Evolutionary conservation across 2,113 vertebrate species (phyloP).

Genomic region (Silurus asotus): DNA sequence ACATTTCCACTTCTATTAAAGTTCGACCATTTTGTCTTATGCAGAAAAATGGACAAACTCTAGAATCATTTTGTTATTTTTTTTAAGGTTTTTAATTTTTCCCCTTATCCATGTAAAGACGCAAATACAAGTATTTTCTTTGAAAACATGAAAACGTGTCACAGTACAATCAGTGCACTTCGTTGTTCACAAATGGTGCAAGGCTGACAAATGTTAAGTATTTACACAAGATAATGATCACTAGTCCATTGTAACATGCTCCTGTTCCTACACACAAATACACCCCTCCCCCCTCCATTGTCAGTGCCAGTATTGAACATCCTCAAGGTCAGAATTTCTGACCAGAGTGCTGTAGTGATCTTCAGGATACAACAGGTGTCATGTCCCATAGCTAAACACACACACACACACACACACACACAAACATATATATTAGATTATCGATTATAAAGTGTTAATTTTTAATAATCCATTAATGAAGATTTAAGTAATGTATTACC

Average conservation of each 20-base stretch:
- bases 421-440: neutral
- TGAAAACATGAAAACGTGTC: neutral
- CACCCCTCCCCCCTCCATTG: neutral
- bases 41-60: neutral
- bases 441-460: too few relatives aligned
- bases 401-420: slow-evolving; percentile 47
- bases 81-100: neutral
- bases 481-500: slow-evolving; percentile 65
- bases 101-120: neutral
- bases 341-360: neutral
- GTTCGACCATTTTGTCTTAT: neutral
- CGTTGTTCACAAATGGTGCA: slow-evolving; percentile 12
- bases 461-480: too few relatives aligned
- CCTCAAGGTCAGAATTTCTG: slow-evolving; percentile 1
- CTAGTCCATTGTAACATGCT: slow-evolving; percentile 13
- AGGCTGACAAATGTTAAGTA: slow-evolving; percentile 2
- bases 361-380: slow-evolving; percentile 95
- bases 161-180: neutral
- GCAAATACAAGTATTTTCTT: neutral
- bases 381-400: slow-evolving; percentile 92
- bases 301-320: neutral
- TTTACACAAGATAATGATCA: slow-evolving; percentile 25
- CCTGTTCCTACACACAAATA: slow-evolving; percentile 22
- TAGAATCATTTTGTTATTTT: neutral
- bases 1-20: neutral